Evolutionary conservation across 1,140 invertebrate species (phyloP).

Genomic region (Leptinotarsa undecemlineata): DNA sequence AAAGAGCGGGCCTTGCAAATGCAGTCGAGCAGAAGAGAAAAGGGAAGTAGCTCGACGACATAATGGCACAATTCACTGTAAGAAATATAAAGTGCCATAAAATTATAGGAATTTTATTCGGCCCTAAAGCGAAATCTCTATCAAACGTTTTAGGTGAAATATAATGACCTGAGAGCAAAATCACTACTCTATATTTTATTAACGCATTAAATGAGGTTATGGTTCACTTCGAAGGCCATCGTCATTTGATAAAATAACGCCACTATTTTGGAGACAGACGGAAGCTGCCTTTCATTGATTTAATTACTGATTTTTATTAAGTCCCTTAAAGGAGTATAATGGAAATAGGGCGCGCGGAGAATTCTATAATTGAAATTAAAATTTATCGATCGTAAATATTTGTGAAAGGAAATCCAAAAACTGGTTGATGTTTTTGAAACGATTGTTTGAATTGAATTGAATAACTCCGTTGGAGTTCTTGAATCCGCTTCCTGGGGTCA

Average conservation of each 20-base stretch:
- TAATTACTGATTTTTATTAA: background rate
- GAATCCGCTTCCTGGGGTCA: no score
- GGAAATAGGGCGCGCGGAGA: background rate
- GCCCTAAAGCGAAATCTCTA: slow-evolving; percentile 47
- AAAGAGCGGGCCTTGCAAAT: slow-evolving; percentile 31
- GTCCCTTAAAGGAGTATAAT: background rate
- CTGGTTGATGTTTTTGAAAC: no score
- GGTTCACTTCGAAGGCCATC: slow-evolving; percentile 26
- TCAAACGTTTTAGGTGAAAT: slow-evolving; percentile 49
- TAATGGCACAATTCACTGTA: slow-evolving; percentile 49
- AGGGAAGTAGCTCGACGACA: slow-evolving; percentile 45
- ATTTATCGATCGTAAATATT: background rate
- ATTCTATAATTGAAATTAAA: background rate
- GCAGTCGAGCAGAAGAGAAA: slow-evolving; percentile 36
- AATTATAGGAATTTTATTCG: slow-evolving; percentile 53
- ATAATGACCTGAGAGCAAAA: slow-evolving; percentile 48
- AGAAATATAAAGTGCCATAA: slow-evolving; percentile 53
- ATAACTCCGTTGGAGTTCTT: no score
- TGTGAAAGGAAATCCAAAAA: no score
- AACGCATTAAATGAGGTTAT: slow-evolving; percentile 42
- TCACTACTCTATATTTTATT: slow-evolving; percentile 42
- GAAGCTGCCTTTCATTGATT: background rate
- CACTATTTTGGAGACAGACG: slow-evolving; percentile 4
- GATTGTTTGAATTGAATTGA: no score
- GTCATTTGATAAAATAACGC: background rate